Conservation (phyloP, 1,140 invertebrate genomes). For the Brachionus koreanus region DNA sequence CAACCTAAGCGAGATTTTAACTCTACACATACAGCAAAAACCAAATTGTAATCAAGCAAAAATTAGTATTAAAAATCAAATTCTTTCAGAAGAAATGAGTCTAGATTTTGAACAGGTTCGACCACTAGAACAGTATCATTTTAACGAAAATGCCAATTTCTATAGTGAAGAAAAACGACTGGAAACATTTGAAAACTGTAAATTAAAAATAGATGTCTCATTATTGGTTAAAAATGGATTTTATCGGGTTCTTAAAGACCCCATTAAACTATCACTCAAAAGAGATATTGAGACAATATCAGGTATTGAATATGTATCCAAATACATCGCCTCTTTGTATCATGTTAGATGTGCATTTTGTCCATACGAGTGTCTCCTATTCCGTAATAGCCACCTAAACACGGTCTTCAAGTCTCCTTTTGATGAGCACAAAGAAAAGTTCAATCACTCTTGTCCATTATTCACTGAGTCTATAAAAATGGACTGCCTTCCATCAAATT, state of each 20-base stretch:
- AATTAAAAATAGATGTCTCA: neutral
- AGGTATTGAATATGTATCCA: neutral
- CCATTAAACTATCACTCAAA: neutral
- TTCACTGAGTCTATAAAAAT: neutral
- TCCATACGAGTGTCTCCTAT: slow-evolving; percentile 30
- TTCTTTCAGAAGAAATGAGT: neutral
- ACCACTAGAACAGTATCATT: neutral
- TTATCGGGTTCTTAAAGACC: neutral
- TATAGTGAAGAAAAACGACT: neutral
- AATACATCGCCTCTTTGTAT: neutral
- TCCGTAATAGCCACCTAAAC: slow-evolving; percentile 17
- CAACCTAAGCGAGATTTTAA: neutral
- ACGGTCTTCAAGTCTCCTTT: slow-evolving; percentile 36
- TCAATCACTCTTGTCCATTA: neutral
- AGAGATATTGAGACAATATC: neutral
- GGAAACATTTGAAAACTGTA: slow-evolving; percentile 11
- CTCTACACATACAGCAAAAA: neutral
- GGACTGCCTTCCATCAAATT: neutral
- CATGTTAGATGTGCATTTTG: slow-evolving; percentile 27
- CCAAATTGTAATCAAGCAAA: neutral
- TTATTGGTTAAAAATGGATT: neutral
- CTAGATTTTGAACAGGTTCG: neutral
- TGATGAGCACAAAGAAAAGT: slow-evolving; percentile 32
- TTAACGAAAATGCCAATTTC: neutral
- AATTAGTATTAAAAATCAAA: neutral